These are phyloP conservation scores for Puntigrus tetrazona DNA, from an alignment of 2,113 vertebrate species.

Conservation along the genomic window DNA sequence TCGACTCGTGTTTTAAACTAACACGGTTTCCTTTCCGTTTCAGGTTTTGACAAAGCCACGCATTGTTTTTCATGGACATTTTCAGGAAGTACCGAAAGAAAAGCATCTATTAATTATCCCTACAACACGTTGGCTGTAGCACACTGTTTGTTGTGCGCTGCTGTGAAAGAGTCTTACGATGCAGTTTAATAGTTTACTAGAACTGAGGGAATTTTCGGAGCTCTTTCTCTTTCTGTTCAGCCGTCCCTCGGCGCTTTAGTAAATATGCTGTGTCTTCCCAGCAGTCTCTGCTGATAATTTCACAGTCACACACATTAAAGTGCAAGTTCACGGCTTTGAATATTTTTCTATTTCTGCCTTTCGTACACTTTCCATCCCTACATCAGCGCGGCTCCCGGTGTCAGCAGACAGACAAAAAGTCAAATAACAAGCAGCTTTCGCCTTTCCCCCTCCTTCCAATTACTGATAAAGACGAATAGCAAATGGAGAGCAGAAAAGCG, in stretches of 20 bases:
- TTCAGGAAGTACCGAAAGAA: background rate
- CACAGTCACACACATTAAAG: background rate
- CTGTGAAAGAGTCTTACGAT: background rate
- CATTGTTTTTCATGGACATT: background rate
- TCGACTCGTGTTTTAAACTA: background rate
- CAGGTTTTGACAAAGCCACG: background rate
- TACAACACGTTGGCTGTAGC: background rate
- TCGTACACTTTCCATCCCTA: background rate
- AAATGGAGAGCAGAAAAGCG: background rate
- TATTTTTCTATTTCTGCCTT: background rate
- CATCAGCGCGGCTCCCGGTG: background rate
- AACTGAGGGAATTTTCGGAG: background rate
- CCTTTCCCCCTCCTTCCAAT: conserved; percentile 15
- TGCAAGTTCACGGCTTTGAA: conserved; percentile 5
- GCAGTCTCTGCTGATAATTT: background rate
- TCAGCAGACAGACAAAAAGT: background rate
- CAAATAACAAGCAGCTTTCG: background rate
- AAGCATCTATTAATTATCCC: conserved; percentile 17
- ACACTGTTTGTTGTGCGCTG: background rate
- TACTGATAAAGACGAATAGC: conserved; percentile 23
- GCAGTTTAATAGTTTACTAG: background rate
- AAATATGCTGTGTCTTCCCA: conserved; percentile 13
- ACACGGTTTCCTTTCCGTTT: background rate
- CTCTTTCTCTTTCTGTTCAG: background rate
- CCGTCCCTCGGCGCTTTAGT: background rate